These are phyloP conservation scores for Branchinecta lynchi DNA, from an alignment of 1,140 invertebrate genomes.

Conservation along the genomic window DNA sequence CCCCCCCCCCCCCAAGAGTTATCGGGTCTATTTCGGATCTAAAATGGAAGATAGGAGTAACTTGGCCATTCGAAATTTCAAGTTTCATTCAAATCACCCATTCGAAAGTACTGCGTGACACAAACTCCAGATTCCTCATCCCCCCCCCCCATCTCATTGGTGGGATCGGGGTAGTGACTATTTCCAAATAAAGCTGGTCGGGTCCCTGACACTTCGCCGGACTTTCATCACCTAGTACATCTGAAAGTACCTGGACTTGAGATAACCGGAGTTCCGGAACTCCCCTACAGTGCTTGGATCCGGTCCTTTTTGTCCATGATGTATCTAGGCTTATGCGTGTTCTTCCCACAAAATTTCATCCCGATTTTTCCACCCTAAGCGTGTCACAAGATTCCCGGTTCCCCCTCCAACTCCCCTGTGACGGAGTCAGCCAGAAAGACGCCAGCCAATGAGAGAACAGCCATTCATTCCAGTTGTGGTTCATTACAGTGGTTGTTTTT, in stretches of 20 bases:
- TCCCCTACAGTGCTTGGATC: too few relatives aligned
- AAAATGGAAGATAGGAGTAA: not conserved
- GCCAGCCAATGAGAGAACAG: too few relatives aligned
- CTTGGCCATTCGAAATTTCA: not conserved
- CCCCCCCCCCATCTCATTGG: too few relatives aligned
- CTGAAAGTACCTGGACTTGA: not conserved
- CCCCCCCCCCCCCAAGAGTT: not conserved
- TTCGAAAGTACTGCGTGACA: not conserved
- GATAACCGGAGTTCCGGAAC: not conserved
- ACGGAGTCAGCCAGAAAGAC: too few relatives aligned
- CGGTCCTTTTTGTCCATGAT: too few relatives aligned
- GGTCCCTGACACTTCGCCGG: not conserved
- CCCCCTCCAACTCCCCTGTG: too few relatives aligned
- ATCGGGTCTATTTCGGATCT: not conserved
- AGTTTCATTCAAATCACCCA: not conserved
- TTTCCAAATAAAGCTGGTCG: not conserved
- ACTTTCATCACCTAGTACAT: conserved; percentile 5
- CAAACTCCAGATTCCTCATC: not conserved
- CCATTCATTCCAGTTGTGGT: too few relatives aligned
- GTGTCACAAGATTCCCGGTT: too few relatives aligned
- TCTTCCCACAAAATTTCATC: too few relatives aligned
- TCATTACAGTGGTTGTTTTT: too few relatives aligned
- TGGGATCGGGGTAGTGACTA: not conserved
- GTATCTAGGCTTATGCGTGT: too few relatives aligned
- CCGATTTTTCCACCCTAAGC: too few relatives aligned